These are phyloP conservation scores for Achroia grisella DNA, from an alignment of 1,140 invertebrate species.

Conservation along the genomic window DNA sequence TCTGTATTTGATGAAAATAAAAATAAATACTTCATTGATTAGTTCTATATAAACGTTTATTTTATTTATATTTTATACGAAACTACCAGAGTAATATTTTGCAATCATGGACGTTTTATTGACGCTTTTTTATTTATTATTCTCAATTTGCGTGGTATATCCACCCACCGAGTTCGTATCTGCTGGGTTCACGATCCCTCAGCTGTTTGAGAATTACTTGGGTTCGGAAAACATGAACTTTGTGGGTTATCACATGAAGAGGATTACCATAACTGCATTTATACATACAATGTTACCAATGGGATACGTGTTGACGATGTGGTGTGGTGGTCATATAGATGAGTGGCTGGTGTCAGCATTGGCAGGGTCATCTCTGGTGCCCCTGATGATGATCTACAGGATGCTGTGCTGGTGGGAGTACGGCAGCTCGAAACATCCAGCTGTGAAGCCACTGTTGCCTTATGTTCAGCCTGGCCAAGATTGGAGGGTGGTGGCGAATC, in stretches of 20 bases:
- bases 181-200: constrained; percentile 82
- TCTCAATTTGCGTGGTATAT: constrained; percentile 82
- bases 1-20: too few relatives aligned
- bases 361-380: constrained; percentile 37
- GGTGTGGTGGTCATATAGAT: constrained; percentile 36
- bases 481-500: constrained; percentile 80
- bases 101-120: constrained; percentile 71
- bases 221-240: constrained; percentile 82
- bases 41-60: neutral
- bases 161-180: constrained; percentile 84
- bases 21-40: constrained; percentile 2
- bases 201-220: constrained; percentile 77
- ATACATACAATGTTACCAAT: constrained; percentile 81
- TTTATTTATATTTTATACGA: neutral
- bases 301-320: constrained; percentile 76
- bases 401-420: constrained; percentile 80
- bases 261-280: constrained; percentile 78
- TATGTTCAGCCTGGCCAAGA: constrained; percentile 77
- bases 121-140: constrained; percentile 80
- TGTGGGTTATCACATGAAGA: constrained; percentile 81
- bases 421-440: constrained; percentile 84
- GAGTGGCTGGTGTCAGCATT: constrained; percentile 51
- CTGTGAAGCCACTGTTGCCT: constrained; percentile 77
- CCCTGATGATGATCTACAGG: constrained; percentile 51
- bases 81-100: neutral